Evolutionary conservation across 2,888 invertebrate genomes (phyloP).

Genomic region (Ophioninae sp.): DNA sequence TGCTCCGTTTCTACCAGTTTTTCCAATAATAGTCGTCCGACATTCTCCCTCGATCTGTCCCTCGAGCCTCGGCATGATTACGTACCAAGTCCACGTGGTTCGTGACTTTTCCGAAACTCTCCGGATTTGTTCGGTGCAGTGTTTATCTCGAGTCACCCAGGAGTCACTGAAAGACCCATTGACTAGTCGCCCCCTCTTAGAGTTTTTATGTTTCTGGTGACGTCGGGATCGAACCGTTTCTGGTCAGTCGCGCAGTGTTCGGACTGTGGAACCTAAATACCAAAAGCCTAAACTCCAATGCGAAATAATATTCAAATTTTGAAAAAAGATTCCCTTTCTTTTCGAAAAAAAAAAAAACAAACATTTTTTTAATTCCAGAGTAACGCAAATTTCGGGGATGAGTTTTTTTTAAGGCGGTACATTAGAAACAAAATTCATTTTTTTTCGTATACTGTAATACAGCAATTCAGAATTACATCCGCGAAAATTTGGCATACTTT

Average conservation of each 20-base stretch:
- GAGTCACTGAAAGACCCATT: conserved; percentile 52
- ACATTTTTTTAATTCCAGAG: too few species aligned
- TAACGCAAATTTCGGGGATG: too few species aligned
- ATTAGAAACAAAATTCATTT: too few species aligned
- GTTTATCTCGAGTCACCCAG: conserved; percentile 57
- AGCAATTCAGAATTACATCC: too few species aligned
- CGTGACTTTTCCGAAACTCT: conserved; percentile 33
- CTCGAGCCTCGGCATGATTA: conserved; percentile 50
- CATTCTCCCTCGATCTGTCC: conserved; percentile 35
- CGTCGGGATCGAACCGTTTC: not conserved
- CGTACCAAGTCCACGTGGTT: conserved; percentile 53
- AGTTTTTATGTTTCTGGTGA: not conserved
- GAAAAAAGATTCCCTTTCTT: too few species aligned
- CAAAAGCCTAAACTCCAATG: too few species aligned
- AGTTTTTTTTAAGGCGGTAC: too few species aligned
- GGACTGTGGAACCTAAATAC: not conserved
- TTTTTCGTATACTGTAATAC: too few species aligned
- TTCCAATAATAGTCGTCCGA: conserved; percentile 2
- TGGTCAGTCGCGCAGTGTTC: conserved; percentile 48
- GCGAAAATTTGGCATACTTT: too few species aligned
- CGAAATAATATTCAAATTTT: too few species aligned
- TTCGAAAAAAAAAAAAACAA: too few species aligned
- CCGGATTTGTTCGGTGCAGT: conserved; percentile 11
- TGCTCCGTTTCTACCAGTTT: conserved; percentile 6
- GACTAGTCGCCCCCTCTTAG: conserved; percentile 28